Percentiles rank a stretch among this genome's conserved stretches.
Conservation (phyloP, 2,113 vertebrate species). For the Phrynocephalus versicolor region DNA sequence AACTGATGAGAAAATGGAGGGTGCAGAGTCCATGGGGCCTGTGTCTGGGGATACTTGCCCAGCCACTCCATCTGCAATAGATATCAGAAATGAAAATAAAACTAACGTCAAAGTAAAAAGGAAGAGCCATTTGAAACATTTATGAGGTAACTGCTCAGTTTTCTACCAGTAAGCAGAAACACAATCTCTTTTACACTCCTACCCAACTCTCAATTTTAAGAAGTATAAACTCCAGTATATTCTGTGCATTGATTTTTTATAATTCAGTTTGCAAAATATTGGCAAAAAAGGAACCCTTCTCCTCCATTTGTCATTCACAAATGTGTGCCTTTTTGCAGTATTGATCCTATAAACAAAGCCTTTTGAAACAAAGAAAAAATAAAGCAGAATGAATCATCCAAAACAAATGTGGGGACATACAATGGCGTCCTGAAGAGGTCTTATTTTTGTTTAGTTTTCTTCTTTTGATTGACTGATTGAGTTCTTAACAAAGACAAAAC, state of each 20-base stretch:
- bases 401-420: slow-evolving; percentile 24
- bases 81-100: no score
- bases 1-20: no score
- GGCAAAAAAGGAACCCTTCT: slow-evolving; percentile 51
- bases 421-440: neutral
- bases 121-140: no score
- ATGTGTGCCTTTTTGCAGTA: slow-evolving; percentile 58
- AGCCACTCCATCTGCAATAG: no score
- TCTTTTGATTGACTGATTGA: neutral
- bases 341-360: slow-evolving; percentile 64
- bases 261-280: slow-evolving; percentile 23
- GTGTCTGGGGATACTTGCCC: no score
- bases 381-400: slow-evolving; percentile 44
- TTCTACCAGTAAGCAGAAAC: slow-evolving; percentile 17
- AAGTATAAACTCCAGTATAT: neutral
- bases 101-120: no score
- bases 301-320: slow-evolving; percentile 60
- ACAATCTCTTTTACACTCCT: slow-evolving; percentile 35
- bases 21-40: no score
- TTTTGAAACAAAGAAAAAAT: slow-evolving; percentile 36
- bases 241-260: slow-evolving; percentile 10
- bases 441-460: neutral
- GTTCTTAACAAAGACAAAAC: neutral
- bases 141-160: slow-evolving; percentile 14
- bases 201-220: slow-evolving; percentile 8